Conservation (phyloP, 2,888 invertebrate genomes). For the Hyposoter dolosus region DNA sequence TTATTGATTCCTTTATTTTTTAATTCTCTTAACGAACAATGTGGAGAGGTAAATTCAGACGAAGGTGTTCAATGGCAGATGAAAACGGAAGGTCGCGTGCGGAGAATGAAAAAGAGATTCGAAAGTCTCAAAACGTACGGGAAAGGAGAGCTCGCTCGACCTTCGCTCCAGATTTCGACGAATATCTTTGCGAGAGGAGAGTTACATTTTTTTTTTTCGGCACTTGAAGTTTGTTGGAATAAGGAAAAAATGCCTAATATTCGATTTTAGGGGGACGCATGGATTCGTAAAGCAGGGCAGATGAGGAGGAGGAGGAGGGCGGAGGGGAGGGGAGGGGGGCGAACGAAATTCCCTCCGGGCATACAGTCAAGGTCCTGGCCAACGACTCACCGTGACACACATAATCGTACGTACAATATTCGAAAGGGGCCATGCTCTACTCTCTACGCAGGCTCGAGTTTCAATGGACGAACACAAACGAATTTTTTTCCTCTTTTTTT, state of each 20-base stretch:
- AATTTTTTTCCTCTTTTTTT: conserved; percentile 22
- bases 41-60: conserved; percentile 14
- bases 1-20: conserved; percentile 6
- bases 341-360: conserved; percentile 72
- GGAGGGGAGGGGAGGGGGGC: conserved; percentile 4
- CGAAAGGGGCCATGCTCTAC: conserved; percentile 61
- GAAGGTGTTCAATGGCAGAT: conserved; percentile 42
- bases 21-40: conserved; percentile 12
- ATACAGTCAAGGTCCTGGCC: conserved; percentile 79
- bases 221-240: conserved; percentile 13
- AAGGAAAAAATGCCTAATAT: conserved; percentile 73
- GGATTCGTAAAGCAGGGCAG: conserved; percentile 51
- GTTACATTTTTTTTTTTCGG: conserved; percentile 4
- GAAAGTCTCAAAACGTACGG: conserved; percentile 56
- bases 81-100: conserved; percentile 58
- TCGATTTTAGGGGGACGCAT: conserved; percentile 35
- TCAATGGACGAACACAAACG: conserved; percentile 58
- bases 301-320: neutral
- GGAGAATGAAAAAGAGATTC: conserved; percentile 56
- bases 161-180: conserved; percentile 61
- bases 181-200: conserved; percentile 43
- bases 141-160: conserved; percentile 53
- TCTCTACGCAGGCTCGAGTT: conserved; percentile 53
- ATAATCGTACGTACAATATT: conserved; percentile 70
- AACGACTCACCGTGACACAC: conserved; percentile 82